Evolutionary conservation across 2,888 invertebrate species (phyloP).

Genomic region (Mycalesis mineus): DNA sequence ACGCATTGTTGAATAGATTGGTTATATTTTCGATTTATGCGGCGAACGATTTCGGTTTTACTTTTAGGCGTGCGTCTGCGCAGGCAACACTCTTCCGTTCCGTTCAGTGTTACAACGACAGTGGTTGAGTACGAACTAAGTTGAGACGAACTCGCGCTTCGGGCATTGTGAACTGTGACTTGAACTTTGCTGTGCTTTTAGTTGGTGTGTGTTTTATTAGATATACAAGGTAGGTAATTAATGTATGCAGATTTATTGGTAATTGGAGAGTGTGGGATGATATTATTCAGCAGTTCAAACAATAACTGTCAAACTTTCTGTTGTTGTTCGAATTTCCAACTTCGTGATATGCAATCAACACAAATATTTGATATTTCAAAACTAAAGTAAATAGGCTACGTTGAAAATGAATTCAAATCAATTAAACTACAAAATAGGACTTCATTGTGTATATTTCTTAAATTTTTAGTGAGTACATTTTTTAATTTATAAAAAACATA

Average conservation of each 20-base stretch:
- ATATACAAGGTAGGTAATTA: constrained; percentile 28
- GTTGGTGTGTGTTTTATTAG: constrained; percentile 53
- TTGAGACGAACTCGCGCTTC: constrained; percentile 47
- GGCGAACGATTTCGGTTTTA: constrained; percentile 54
- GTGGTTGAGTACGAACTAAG: constrained; percentile 71
- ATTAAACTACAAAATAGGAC: too few species aligned
- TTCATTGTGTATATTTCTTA: too few species aligned
- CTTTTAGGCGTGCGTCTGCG: constrained; percentile 68
- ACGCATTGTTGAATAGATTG: constrained; percentile 53
- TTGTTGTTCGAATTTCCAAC: background rate
- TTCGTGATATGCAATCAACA: background rate
- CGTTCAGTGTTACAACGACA: constrained; percentile 70
- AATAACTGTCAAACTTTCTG: background rate
- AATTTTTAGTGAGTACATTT: background rate
- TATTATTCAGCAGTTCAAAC: background rate
- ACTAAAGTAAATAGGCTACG: background rate
- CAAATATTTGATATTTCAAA: background rate
- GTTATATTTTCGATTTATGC: constrained; percentile 49
- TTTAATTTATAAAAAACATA: background rate
- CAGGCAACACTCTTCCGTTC: constrained; percentile 62
- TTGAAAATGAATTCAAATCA: too few species aligned
- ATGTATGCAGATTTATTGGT: constrained; percentile 10
- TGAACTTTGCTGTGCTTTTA: constrained; percentile 51
- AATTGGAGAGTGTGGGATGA: background rate
- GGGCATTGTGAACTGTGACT: constrained; percentile 63